These are phyloP conservation scores for Drosophila busckii DNA, from an alignment of 1,140 invertebrate species.

Conservation along the genomic window DNA sequence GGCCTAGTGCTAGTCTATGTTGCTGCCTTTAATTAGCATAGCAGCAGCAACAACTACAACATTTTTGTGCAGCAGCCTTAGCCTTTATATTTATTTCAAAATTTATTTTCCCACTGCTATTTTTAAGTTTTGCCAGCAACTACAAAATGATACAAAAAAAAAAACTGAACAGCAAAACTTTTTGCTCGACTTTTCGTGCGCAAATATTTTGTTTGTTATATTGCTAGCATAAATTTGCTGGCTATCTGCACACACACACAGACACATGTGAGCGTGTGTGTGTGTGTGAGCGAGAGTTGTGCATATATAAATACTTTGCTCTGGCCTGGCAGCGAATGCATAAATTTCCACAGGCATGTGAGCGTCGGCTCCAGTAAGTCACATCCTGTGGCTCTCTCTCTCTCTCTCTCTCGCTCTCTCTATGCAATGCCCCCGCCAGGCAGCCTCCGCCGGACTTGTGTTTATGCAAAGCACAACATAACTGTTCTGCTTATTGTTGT, in stretches of 20 bases:
- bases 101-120: constrained; percentile 54
- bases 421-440: constrained; percentile 18
- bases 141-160: too few species aligned
- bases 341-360: constrained; percentile 59
- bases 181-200: constrained; percentile 58
- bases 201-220: constrained; percentile 76
- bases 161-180: too few species aligned
- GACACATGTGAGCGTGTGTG: constrained; percentile 5
- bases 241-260: constrained; percentile 56
- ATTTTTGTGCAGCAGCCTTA: constrained; percentile 19
- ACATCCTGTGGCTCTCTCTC: constrained; percentile 21
- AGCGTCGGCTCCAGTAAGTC: constrained; percentile 46
- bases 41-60: constrained; percentile 14
- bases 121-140: constrained; percentile 53
- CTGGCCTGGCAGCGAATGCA: constrained; percentile 64
- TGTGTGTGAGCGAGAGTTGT: constrained; percentile 25
- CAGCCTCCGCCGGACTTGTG: constrained; percentile 38
- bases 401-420: background rate
- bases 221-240: constrained; percentile 74
- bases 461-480: constrained; percentile 67
- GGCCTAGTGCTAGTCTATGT: constrained; percentile 12
- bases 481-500: too few species aligned
- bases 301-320: constrained; percentile 74
- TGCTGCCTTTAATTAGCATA: constrained; percentile 55
- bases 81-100: constrained; percentile 23